Base-by-base conservation (phyloP, 2,797 vertebrate species). In the Ptychobarbus kaznakovi region DNA sequence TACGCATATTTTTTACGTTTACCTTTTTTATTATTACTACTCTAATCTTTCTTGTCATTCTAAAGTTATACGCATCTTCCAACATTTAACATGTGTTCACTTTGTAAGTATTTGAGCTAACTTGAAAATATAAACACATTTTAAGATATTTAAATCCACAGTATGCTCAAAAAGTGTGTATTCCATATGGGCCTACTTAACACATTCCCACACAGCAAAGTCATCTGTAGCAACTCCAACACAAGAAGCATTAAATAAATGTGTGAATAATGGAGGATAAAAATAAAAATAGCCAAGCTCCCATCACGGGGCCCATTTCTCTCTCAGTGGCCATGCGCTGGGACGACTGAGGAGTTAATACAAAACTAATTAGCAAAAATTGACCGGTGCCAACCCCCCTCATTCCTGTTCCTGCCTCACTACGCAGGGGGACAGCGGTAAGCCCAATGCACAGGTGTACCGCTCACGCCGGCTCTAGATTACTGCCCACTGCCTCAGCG, bases 361-460 rank as follows among this genome's bases (percentile, higher is more conserved):
- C 87, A 91, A 87, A 90, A 89, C 88, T 91, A 89, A 91, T 91
- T 89, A 91, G 86, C 86, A 86, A 85, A 89, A 87, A 80, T 77
- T 87, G 87, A 81, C 88, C 84, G 79, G 84, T 87, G 88, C 86
- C 84, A 89, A 87, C 82, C 81, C 78, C 89, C 79, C 81, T 80
- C 79, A 20, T 63, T 53, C 42, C 66, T 38, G 40, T 63, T 66
- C 66, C 85, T 80, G 80, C 86, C 82, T 53, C 56, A 73, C 82
- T 75, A 81, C 77, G 81, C 86, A 74, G 83, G 81, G 82, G 84
- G 82, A 80, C 38, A 61, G 83, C 32, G 56, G 86, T 65, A 82
- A 81, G 74, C 78, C 78, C 87, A 78, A 32, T 51, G 68, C 81
- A 85, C 84, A 88, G 86, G 89, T 88, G 82, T 81, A 84, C 76